Percentiles rank a stretch among this genome's conserved stretches.
phyloP scores from a whole-genome alignment of 2,888 invertebrate genomes.

The Euzophera pinguis region DNA sequence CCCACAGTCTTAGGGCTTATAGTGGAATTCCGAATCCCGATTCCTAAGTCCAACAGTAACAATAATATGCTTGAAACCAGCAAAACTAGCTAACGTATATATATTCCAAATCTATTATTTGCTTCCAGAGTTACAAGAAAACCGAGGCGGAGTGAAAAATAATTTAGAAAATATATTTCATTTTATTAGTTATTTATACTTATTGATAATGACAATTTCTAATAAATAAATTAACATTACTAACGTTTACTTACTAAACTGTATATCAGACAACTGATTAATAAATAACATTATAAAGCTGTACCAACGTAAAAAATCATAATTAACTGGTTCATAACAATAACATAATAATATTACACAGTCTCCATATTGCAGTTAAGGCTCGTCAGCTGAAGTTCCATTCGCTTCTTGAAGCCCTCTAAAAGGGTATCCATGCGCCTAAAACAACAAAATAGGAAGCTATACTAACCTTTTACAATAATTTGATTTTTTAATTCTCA shows the following conservation, averaged over 20 bases:
- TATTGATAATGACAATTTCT: neutral
- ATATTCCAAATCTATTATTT: constrained; percentile 3
- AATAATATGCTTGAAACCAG: too few species aligned
- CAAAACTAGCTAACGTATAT: too few species aligned
- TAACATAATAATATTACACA: constrained; percentile 34
- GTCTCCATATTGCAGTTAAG: constrained; percentile 75
- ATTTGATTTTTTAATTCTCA: too few species aligned
- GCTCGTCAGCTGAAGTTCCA: constrained; percentile 85
- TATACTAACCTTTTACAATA: too few species aligned
- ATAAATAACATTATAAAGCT: neutral
- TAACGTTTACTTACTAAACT: neutral
- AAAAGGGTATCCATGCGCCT: constrained; percentile 83
- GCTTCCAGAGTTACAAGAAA: constrained; percentile 2
- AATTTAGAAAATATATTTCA: constrained; percentile 8
- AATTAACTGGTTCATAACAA: neutral
- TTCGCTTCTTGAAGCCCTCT: constrained; percentile 80
- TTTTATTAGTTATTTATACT: constrained; percentile 5
- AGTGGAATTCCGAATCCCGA: too few species aligned
- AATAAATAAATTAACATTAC: constrained; percentile 6
- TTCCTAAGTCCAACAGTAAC: too few species aligned
- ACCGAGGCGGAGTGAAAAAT: neutral
- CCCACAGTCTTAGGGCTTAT: too few species aligned
- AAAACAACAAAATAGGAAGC: constrained; percentile 27
- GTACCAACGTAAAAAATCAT: constrained; percentile 5
- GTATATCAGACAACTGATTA: neutral